A percentile compares a stretch with the other conserved stretches of the same genome.
These are phyloP conservation scores for Chlorocebus sabaeus DNA, from an alignment of 2,113 vertebrate species.

Conservation along the genomic window DNA sequence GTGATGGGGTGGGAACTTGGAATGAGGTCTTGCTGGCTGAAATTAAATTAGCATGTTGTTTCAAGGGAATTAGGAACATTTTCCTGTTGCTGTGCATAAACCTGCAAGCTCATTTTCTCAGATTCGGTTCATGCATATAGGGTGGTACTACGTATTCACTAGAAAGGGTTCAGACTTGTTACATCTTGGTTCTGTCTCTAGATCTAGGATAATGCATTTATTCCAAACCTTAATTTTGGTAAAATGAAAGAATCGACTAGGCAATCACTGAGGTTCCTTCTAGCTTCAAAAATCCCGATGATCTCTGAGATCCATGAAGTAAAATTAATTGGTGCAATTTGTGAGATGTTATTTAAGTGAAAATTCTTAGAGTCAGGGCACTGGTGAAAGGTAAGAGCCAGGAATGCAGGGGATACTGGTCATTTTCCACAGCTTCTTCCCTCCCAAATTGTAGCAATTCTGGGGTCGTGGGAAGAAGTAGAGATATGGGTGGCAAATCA, in stretches of 20 bases:
- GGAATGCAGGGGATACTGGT: neutral
- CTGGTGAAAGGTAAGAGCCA: neutral
- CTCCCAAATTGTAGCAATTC: neutral
- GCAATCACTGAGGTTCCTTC: neutral
- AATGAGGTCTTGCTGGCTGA: neutral
- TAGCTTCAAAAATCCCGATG: neutral
- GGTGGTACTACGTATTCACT: neutral
- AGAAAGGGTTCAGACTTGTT: neutral
- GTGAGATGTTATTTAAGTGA: neutral
- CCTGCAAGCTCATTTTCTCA: neutral
- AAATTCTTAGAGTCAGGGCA: neutral
- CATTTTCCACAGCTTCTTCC: neutral
- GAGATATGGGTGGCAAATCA: neutral
- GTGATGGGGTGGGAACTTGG: neutral
- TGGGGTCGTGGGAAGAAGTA: neutral
- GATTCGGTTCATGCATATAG: neutral
- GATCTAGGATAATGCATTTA: neutral
- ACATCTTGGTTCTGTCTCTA: neutral
- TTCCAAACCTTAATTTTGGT: neutral
- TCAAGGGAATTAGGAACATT: neutral
- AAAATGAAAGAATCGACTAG: neutral
- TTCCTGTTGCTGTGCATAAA: neutral
- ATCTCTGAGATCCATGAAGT: neutral
- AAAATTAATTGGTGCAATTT: neutral
- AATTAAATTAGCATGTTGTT: constrained; percentile 4